Base-by-base conservation (phyloP, 1,140 invertebrate genomes). In the Cotesia chilonis region DNA sequence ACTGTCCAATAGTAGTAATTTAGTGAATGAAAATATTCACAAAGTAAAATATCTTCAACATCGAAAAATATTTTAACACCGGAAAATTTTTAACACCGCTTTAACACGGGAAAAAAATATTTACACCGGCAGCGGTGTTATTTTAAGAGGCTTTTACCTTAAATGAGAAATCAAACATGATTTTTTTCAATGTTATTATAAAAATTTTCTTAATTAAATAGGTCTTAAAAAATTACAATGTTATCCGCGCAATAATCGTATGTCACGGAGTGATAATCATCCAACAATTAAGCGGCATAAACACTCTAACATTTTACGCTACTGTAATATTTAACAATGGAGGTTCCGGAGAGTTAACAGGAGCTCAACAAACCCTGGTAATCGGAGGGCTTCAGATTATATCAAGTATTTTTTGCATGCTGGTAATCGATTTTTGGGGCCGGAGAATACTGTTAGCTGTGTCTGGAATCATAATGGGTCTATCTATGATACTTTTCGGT, bases 211-310 rank as follows among this genome's bases (percentile, higher is more conserved):
- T 3, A 54, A 17, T 70, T 0, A 28, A 60, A 3, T 73, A 73
- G 71, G 9, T 78, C 38, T 0, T 85, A 51, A 79, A 69, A 41
- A 82, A 82, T 54, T 64, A 68, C 0, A 70, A 77, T 54, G 76
- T 84, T 17, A 52, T 75, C 60, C 92, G 91, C 79, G 91, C 92
- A 1, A 81, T 95, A 20, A 76, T 90, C 5, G 92, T 95, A 35
- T 91, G 90, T 70, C 86, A 94, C 72, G 89, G 89, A 17, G 84
- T 95, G 1, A 94, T 96, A 90, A 82, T 93, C 68, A 91, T 94
- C 79, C 94, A 96, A 79, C 94, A 96, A 82, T 86, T 96, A 57
- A 92, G 91, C 73, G 94, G 95, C 41, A 93, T 96, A 63, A 95
- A 95, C 78, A 92, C 92, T 4, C 92, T 96, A 12, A 91, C 95